These are phyloP conservation scores for Zaprionus tsacasi DNA, from an alignment of 1,140 invertebrate genomes.

Conservation along the genomic window DNA sequence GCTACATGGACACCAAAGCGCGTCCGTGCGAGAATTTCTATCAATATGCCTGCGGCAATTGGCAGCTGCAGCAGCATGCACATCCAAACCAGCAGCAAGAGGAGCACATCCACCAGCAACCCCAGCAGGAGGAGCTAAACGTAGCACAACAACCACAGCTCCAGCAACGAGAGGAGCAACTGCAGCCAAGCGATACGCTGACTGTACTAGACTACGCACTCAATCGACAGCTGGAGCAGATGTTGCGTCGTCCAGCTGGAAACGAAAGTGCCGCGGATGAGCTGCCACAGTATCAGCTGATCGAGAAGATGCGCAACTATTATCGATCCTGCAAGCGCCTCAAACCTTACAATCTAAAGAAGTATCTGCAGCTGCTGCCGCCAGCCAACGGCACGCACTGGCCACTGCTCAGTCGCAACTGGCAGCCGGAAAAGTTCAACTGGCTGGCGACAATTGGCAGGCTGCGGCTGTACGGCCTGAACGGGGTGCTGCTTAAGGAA, in stretches of 20 bases:
- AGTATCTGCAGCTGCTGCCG: constrained; percentile 67
- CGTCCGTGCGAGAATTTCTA: constrained; percentile 80
- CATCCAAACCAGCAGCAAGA: constrained; percentile 40
- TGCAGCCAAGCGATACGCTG: constrained; percentile 67
- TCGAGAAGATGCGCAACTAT: constrained; percentile 63
- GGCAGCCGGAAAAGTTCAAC: constrained; percentile 65
- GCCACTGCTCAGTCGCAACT: constrained; percentile 67
- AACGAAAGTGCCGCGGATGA: constrained; percentile 49
- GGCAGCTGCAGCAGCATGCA: constrained; percentile 70
- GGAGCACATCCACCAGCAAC: constrained; percentile 28
- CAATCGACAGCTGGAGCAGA: constrained; percentile 64
- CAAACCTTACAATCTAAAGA: constrained; percentile 80
- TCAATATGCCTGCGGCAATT: constrained; percentile 80
- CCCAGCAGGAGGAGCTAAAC: constrained; percentile 20
- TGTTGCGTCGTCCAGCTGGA: constrained; percentile 45
- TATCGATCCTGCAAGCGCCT: constrained; percentile 77
- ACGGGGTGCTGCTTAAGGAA: constrained; percentile 72
- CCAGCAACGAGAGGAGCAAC: constrained; percentile 33
- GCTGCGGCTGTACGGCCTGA: constrained; percentile 66
- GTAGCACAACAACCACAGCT: constrained; percentile 49
- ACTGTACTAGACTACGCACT: constrained; percentile 60
- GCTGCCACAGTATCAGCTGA: constrained; percentile 17
- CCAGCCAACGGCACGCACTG: constrained; percentile 58
- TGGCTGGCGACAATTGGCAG: constrained; percentile 70
- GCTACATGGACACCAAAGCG: constrained; percentile 72